Conservation (phyloP, 2,113 vertebrate genomes). For the Cinclus mexicanus region DNA sequence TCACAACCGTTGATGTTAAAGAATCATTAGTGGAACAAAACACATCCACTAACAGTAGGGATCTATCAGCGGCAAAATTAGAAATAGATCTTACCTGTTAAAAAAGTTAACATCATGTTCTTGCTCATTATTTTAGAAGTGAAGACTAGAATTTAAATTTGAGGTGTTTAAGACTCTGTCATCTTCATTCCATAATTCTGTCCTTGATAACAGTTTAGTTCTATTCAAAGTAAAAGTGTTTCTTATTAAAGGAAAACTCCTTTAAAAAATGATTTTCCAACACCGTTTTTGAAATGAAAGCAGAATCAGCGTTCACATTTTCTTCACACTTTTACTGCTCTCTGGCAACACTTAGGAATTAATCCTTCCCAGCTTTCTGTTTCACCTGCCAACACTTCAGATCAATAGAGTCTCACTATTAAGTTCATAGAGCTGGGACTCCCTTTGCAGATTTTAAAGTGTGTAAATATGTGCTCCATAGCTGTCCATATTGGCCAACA, state of each 20-base stretch:
- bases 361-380: neutral
- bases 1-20: neutral
- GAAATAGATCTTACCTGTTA: neutral
- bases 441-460: neutral
- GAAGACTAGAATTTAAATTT: neutral
- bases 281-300: neutral
- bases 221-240: neutral
- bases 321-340: neutral
- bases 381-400: neutral
- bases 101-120: neutral
- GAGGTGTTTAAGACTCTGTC: neutral
- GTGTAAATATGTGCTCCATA: fast-evolving
- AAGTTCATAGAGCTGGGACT: neutral
- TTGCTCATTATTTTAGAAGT: neutral
- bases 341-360: neutral
- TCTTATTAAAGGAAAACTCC: neutral
- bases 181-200: neutral
- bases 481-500: neutral
- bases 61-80: neutral
- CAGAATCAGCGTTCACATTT: neutral
- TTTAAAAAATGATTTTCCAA: neutral
- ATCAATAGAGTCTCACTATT: neutral
- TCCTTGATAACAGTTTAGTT: neutral
- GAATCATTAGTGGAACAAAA: neutral
- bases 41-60: neutral